phyloP scores from a whole-genome alignment of 2,113 vertebrate species.

The Cercocebus atys region DNA sequence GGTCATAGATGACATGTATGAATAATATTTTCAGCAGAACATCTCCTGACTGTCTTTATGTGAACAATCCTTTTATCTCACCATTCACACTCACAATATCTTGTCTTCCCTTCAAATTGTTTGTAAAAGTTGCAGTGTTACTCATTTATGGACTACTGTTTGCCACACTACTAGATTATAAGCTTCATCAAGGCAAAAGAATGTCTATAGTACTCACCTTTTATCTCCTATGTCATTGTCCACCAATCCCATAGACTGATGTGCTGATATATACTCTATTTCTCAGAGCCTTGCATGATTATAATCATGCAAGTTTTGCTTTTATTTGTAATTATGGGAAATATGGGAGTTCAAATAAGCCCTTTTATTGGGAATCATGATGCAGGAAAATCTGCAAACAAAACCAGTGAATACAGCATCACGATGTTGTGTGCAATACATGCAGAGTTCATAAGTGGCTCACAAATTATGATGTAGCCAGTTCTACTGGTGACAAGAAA shows the following conservation, averaged over 20 bases:
- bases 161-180: rapidly evolving
- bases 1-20: background rate
- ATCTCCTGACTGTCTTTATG: background rate
- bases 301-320: background rate
- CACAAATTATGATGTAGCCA: rapidly evolving
- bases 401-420: background rate
- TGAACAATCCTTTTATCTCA: too few relatives aligned
- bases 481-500: background rate
- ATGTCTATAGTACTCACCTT: too few relatives aligned
- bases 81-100: too few relatives aligned
- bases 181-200: background rate
- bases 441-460: background rate
- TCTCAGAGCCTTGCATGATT: background rate
- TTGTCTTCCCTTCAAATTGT: too few relatives aligned
- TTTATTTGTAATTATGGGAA: background rate
- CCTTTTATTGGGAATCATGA: too few relatives aligned
- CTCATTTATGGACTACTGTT: background rate
- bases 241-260: background rate
- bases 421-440: rapidly evolving
- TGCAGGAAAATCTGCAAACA: background rate
- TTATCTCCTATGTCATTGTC: background rate
- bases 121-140: background rate
- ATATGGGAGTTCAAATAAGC: too few relatives aligned
- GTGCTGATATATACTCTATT: background rate
- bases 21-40: background rate